Evolutionary conservation across 2,888 invertebrate genomes (phyloP), one percentile per base, ranked within the genome.

Genomic region (Phorcus lineatus): DNA sequence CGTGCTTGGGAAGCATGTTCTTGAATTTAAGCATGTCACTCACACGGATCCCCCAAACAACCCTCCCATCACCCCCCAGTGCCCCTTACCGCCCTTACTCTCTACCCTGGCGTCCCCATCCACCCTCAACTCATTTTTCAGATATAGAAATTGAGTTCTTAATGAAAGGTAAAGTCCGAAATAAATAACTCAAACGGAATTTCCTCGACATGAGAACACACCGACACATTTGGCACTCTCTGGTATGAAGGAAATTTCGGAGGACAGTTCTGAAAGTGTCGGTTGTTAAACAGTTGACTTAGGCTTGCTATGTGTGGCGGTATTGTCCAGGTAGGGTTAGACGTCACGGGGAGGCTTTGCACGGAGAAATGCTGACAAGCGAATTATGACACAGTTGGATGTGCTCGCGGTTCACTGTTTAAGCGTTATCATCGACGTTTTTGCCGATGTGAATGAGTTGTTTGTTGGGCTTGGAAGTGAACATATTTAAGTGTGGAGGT

Each of bases 1-100:
- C 70, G 70, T 70, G 70, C n/a, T 19, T n/a, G 31, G 36, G 16
- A 2, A 31, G 36, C 70, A 31, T 31, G 36, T 70, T 31, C 17
- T 17, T 70, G 70, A 70, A 70, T 70, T 70, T 70, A 19, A 36
- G 70, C 70, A 70, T 70, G 36, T 70, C 70, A 70, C 19, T 24
- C 40, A 36, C 31, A 36, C n/a, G 28, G 36, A 13, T 70, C 36
- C 36, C 36, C 70, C 40, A 36, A 16, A 13, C 70, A 17, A 19
- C 40, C 36, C 28, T 36, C 11, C 36, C n/a, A n/a, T 36, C 36
- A 6, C 36, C 36, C 36, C 7, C 36, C 36, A 3, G 24, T 31
- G 16, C 31, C 16, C 67, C 31, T 6, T 16, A 13, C n/a, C 31
- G n/a, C n/a, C n/a, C n/a, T n/a, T n/a, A n/a, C n/a, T n/a, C n/a